phyloP scores from a whole-genome alignment of 1,140 invertebrate species.

The Caenorhabditis briggsae region DNA sequence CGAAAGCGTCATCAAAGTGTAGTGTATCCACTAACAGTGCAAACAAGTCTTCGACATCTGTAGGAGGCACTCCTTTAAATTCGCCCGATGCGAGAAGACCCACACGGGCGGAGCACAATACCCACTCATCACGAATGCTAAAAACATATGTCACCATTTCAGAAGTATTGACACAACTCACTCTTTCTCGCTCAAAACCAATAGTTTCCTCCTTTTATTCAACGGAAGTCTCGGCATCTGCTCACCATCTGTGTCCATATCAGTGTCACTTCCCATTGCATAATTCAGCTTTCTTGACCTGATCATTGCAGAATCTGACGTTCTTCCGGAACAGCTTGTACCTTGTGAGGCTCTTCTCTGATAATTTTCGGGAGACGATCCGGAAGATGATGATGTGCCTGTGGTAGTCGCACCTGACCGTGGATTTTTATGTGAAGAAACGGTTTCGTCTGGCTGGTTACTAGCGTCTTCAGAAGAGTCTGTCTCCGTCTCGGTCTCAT shows the following conservation, averaged over 20 bases:
- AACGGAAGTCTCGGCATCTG: background rate
- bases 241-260: background rate
- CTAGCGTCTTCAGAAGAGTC: background rate
- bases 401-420: too few relatives aligned
- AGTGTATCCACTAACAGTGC: background rate
- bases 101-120: slow-evolving; percentile 1
- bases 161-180: background rate
- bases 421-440: background rate
- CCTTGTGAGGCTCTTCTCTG: background rate
- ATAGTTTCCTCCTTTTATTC: background rate
- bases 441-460: too few relatives aligned
- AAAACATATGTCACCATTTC: background rate
- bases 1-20: slow-evolving; percentile 17
- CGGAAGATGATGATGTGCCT: too few relatives aligned
- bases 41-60: background rate
- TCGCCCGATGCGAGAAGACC: slow-evolving; percentile 8
- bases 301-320: background rate
- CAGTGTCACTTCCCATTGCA: background rate
- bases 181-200: slow-evolving; percentile 43
- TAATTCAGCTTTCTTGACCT: background rate
- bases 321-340: background rate
- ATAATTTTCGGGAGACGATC: too few relatives aligned
- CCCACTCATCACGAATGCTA: slow-evolving; percentile 36
- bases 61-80: slow-evolving; percentile 37
- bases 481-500: background rate